Evolutionary conservation across 2,797 vertebrate genomes (phyloP).

Genomic region (Chiropotes sagulatus): DNA sequence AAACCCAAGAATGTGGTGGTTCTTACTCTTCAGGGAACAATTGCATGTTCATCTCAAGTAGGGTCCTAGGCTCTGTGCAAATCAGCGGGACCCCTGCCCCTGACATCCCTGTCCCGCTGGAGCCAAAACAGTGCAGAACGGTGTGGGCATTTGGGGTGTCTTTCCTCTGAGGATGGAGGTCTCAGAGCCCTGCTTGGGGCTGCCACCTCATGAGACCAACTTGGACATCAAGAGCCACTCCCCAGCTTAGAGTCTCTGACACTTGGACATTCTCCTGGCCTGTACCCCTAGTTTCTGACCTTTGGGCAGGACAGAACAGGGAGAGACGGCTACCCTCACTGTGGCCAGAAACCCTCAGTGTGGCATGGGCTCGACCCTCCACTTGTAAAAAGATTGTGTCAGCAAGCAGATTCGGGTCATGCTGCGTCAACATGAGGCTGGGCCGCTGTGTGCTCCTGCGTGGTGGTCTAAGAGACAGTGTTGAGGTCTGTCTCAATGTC

Average conservation of each 20-base stretch:
- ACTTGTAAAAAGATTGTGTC: too few species aligned
- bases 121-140: neutral
- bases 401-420: accelerated
- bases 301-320: neutral
- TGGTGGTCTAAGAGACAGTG: too few species aligned
- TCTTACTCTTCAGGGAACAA: neutral
- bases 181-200: neutral
- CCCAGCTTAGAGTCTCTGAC: neutral
- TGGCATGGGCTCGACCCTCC: neutral
- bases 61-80: neutral
- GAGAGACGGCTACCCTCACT: accelerated
- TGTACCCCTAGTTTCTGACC: neutral
- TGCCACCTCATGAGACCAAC: neutral
- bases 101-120: accelerated
- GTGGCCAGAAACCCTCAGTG: neutral
- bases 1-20: neutral
- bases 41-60: neutral
- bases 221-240: neutral
- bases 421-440: accelerated
- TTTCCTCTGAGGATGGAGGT: neutral
- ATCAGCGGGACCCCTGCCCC: neutral
- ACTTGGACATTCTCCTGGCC: neutral
- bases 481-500: neutral
- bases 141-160: accelerated
- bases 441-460: neutral